These are phyloP conservation scores for Aleiodes alternator DNA, from an alignment of 2,888 invertebrate genomes.

Conservation along the genomic window DNA sequence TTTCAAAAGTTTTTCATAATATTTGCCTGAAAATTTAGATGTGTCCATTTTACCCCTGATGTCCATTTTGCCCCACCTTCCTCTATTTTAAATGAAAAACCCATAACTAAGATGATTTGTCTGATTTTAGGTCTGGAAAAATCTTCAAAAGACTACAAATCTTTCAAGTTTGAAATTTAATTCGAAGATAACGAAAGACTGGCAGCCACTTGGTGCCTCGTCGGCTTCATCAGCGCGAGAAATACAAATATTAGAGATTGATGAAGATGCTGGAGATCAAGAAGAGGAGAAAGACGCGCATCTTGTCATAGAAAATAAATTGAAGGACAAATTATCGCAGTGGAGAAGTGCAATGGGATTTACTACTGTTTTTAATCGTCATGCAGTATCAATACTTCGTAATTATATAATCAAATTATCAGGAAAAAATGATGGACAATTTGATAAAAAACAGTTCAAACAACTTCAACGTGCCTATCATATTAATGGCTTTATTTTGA, in stretches of 20 bases:
- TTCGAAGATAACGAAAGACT: slow-evolving; percentile 66
- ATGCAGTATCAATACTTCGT: slow-evolving; percentile 66
- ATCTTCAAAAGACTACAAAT: slow-evolving; percentile 64
- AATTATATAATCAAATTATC: slow-evolving; percentile 61
- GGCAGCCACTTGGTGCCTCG: slow-evolving; percentile 63
- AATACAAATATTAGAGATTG: slow-evolving; percentile 62
- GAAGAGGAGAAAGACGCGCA: slow-evolving; percentile 56
- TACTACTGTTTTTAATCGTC: slow-evolving; percentile 70
- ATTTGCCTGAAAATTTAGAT: too few relatives aligned
- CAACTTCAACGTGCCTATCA: slow-evolving; percentile 71
- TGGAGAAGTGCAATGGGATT: slow-evolving; percentile 66
- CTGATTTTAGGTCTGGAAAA: slow-evolving; percentile 70
- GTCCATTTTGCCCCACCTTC: too few relatives aligned
- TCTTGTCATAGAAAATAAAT: slow-evolving; percentile 63
- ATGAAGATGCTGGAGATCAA: slow-evolving; percentile 41
- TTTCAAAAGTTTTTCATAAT: too few relatives aligned
- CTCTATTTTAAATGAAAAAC: neutral
- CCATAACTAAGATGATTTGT: slow-evolving; percentile 15
- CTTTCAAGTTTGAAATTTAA: slow-evolving; percentile 68
- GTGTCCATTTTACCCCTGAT: too few relatives aligned
- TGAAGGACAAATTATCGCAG: slow-evolving; percentile 65
- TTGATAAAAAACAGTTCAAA: slow-evolving; percentile 68
- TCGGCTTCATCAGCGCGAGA: slow-evolving; percentile 54
- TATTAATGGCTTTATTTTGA: slow-evolving; percentile 70
- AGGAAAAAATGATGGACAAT: slow-evolving; percentile 56